Conservation (phyloP, 2,888 invertebrate genomes). For the Noctua janthina region DNA sequence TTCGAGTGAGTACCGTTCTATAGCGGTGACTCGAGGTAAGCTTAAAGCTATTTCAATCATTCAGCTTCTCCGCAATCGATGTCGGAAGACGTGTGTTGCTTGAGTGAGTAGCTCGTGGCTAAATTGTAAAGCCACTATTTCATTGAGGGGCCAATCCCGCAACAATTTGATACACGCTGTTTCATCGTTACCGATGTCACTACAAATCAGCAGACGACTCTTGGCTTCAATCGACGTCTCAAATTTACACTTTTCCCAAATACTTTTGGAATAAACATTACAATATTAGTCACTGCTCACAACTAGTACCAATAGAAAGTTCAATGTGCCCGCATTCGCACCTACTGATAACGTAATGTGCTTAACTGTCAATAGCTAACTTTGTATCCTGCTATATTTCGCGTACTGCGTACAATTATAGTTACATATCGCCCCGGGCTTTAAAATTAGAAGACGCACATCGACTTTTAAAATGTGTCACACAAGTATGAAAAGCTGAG, state of each 20-base stretch:
- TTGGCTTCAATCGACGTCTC: not conserved
- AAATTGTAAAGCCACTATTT: not conserved
- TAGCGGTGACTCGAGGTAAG: not conserved
- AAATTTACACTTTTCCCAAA: not conserved
- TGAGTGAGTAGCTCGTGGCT: not conserved
- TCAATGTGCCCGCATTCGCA: constrained; percentile 17
- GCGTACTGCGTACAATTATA: not conserved
- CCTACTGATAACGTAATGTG: constrained; percentile 7
- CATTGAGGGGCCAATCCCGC: not conserved
- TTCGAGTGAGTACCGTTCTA: not conserved
- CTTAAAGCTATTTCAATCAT: not conserved
- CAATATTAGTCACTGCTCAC: not conserved
- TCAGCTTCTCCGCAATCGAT: not conserved
- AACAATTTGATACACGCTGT: not conserved
- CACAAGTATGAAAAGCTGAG: not conserved
- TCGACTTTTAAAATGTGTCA: no score
- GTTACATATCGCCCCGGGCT: no score
- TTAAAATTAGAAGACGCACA: not conserved
- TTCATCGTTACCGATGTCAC: not conserved
- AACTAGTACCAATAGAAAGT: constrained; percentile 20
- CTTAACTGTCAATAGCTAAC: not conserved
- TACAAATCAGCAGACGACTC: not conserved
- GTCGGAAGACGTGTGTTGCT: not conserved
- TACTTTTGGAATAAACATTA: not conserved
- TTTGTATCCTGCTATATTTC: not conserved